Conservation (phyloP, 2,797 vertebrate species). For the Rhabdophis nuchalis region DNA sequence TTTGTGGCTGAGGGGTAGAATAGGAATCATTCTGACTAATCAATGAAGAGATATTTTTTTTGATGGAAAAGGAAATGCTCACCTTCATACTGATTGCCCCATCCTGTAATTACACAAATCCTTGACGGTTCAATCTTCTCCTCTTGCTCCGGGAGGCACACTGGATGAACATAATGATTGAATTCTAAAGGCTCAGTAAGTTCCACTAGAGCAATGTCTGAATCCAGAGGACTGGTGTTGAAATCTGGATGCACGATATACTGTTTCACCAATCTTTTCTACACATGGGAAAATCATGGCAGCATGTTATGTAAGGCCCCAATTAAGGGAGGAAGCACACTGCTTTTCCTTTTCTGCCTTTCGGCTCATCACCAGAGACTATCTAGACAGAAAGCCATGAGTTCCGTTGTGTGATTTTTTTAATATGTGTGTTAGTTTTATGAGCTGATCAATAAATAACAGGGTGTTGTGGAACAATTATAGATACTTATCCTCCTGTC, state of each 20-base stretch:
- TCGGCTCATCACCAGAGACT: too few relatives aligned
- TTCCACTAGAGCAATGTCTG: constrained; percentile 55
- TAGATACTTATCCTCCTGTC: too few relatives aligned
- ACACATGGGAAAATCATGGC: constrained; percentile 14
- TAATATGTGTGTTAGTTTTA: too few relatives aligned
- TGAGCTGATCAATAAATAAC: too few relatives aligned
- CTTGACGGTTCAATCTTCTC: constrained; percentile 42
- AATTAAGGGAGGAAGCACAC: too few relatives aligned
- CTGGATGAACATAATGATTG: constrained; percentile 33
- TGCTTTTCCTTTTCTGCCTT: too few relatives aligned
- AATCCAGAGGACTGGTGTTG: constrained; percentile 52
- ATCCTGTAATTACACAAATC: constrained; percentile 48
- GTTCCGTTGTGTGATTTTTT: too few relatives aligned
- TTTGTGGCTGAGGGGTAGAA: not conserved
- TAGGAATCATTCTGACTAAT: not conserved
- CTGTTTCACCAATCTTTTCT: constrained; percentile 55
- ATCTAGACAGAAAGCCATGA: too few relatives aligned
- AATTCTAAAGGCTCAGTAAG: constrained; percentile 41
- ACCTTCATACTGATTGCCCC: constrained; percentile 51
- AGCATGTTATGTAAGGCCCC: too few relatives aligned
- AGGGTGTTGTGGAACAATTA: too few relatives aligned
- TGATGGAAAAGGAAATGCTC: not conserved
- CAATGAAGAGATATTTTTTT: not conserved
- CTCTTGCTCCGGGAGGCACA: constrained; percentile 45
- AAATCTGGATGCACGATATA: constrained; percentile 59